A percentile compares a stretch with the other conserved stretches of the same genome.
phyloP scores from a whole-genome alignment of 2,113 vertebrate genomes.

The Pelecanoides urinatrix region DNA sequence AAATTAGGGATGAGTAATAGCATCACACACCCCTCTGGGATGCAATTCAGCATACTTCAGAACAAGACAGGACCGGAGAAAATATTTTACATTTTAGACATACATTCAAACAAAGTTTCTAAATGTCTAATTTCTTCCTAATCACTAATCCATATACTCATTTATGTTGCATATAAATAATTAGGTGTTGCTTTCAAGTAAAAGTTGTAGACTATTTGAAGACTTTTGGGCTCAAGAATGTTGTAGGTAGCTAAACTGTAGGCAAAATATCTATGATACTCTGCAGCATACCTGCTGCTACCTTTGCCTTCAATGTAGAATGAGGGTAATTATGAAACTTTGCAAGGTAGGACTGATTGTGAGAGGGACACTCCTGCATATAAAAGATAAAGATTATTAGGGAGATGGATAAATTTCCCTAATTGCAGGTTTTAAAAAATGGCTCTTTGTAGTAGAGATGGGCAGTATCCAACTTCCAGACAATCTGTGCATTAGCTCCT shows the following conservation, averaged over 20 bases:
- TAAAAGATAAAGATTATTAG: background rate
- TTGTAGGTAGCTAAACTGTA: background rate
- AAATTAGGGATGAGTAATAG: slow-evolving; percentile 34
- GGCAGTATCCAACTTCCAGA: background rate
- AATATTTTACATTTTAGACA: background rate
- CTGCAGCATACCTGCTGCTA: background rate
- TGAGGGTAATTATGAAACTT: background rate
- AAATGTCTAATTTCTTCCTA: background rate
- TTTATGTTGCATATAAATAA: background rate
- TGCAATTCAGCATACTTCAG: background rate
- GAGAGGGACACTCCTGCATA: background rate
- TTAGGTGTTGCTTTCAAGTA: background rate
- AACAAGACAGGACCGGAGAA: background rate
- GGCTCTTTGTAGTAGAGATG: background rate
- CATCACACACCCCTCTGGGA: background rate
- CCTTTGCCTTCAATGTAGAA: background rate
- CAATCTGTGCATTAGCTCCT: background rate
- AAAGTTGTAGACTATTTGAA: background rate
- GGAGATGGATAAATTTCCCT: background rate
- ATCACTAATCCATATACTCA: background rate
- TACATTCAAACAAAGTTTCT: background rate
- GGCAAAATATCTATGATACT: background rate
- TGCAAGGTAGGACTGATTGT: background rate
- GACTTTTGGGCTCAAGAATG: background rate
- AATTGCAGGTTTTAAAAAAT: background rate